phyloP scores from a whole-genome alignment of 2,797 vertebrate genomes.

The Myotis planiceps region DNA sequence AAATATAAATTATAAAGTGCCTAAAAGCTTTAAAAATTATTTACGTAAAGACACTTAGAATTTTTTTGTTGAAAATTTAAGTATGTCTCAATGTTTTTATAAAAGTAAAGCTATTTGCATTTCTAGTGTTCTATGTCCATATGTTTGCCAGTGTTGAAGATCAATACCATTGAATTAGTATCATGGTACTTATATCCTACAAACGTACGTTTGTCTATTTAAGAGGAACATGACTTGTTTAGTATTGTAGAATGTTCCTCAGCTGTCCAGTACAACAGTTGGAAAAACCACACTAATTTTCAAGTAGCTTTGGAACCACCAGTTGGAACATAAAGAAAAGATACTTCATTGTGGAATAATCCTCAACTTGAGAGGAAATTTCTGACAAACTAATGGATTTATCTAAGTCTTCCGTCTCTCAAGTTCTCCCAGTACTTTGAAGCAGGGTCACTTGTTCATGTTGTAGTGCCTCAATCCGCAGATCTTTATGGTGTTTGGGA shows the following conservation, averaged over 20 bases:
- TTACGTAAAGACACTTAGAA: not conserved
- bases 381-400: not conserved
- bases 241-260: not conserved
- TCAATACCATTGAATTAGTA: not conserved
- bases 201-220: not conserved
- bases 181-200: not conserved
- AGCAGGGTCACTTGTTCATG: not conserved
- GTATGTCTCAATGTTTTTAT: not conserved
- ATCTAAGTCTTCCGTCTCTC: not conserved
- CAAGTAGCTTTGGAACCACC: not conserved
- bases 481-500: not conserved
- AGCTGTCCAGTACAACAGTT: not conserved
- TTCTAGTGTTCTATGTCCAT: not conserved
- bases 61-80: not conserved
- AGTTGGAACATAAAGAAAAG: not conserved
- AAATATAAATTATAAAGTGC: not conserved
- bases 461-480: not conserved
- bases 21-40: not conserved
- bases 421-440: not conserved
- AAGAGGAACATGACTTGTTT: not conserved
- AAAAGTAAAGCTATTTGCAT: not conserved
- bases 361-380: not conserved
- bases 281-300: not conserved
- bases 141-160: not conserved
- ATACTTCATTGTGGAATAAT: not conserved